Percentiles rank a stretch among this genome's conserved stretches.
Evolutionary conservation across 2,888 invertebrate genomes (phyloP).

Genomic region (Andrena camellia): DNA sequence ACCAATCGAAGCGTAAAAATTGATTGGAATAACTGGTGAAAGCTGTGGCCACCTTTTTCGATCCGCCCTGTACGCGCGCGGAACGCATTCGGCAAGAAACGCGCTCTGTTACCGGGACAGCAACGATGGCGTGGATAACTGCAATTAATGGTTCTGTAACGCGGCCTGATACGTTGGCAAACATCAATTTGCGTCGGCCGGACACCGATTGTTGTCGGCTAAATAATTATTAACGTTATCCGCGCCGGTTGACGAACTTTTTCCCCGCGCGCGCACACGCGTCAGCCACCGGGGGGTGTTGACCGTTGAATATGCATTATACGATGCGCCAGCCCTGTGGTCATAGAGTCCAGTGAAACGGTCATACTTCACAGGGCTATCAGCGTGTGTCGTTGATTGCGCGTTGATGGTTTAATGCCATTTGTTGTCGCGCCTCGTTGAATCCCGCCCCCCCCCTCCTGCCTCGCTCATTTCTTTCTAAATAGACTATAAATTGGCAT

Average conservation of each 20-base stretch:
- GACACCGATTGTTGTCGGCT: slow-evolving; percentile 46
- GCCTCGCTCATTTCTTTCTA: neutral
- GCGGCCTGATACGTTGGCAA: slow-evolving; percentile 41
- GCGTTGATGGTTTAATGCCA: slow-evolving; percentile 51
- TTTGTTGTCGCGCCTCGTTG: slow-evolving; percentile 46
- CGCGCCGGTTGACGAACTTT: slow-evolving; percentile 36
- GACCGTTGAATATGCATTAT: slow-evolving; percentile 58
- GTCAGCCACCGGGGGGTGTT: neutral
- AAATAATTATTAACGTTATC: slow-evolving; percentile 63
- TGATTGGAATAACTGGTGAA: too few species aligned
- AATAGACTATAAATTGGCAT: slow-evolving; percentile 36
- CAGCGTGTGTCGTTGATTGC: slow-evolving; percentile 52
- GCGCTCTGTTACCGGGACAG: slow-evolving; percentile 35
- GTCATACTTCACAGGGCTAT: slow-evolving; percentile 46
- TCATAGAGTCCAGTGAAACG: slow-evolving; percentile 45
- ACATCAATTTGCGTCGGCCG: slow-evolving; percentile 56
- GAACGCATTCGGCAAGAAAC: slow-evolving; percentile 29
- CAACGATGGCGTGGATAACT: slow-evolving; percentile 42
- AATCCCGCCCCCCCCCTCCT: neutral
- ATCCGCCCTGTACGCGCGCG: too few species aligned
- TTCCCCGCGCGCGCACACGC: slow-evolving; percentile 3
- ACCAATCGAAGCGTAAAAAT: too few species aligned
- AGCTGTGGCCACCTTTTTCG: too few species aligned
- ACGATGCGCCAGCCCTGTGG: slow-evolving; percentile 12
- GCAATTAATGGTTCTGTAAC: slow-evolving; percentile 53